These are phyloP conservation scores for Pionites leucogaster DNA, from an alignment of 2,113 vertebrate species.

Conservation along the genomic window DNA sequence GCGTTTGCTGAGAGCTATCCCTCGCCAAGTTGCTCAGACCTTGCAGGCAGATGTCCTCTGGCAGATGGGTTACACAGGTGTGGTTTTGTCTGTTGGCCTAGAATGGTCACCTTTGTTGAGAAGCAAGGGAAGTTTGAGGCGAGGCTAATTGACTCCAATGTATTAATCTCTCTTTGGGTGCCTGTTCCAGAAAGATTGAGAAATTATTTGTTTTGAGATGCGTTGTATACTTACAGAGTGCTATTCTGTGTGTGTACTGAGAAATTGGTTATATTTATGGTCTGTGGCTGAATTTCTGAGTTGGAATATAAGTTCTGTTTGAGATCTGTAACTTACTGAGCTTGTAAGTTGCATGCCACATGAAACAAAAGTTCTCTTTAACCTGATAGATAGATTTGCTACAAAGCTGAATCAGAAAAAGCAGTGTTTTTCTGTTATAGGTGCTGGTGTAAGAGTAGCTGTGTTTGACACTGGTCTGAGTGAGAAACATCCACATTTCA, in stretches of 20 bases:
- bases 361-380: not conserved
- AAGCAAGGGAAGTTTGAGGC: not conserved
- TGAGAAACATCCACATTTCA: slow-evolving; percentile 98
- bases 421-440: slow-evolving; percentile 46
- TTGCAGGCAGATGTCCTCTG: slow-evolving; percentile 96
- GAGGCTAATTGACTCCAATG: not conserved
- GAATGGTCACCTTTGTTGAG: not conserved
- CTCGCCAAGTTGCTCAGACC: slow-evolving; percentile 96
- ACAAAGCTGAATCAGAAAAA: not conserved
- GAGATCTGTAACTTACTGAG: not conserved
- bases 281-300: not conserved
- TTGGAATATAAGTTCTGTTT: not conserved
- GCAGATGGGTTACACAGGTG: slow-evolving; percentile 98
- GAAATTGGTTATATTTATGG: not conserved
- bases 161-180: not conserved
- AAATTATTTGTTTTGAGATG: not conserved
- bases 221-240: accelerated
- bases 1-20: slow-evolving; percentile 92
- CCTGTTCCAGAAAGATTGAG: not conserved
- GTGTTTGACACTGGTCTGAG: slow-evolving; percentile 98
- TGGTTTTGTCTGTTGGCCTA: not conserved
- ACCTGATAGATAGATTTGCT: not conserved
- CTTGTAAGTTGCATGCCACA: not conserved
- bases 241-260: not conserved
- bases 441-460: slow-evolving; percentile 92